These are phyloP conservation scores for Neoniphon sammara DNA, from an alignment of 2,797 vertebrate species.

Conservation along the genomic window DNA sequence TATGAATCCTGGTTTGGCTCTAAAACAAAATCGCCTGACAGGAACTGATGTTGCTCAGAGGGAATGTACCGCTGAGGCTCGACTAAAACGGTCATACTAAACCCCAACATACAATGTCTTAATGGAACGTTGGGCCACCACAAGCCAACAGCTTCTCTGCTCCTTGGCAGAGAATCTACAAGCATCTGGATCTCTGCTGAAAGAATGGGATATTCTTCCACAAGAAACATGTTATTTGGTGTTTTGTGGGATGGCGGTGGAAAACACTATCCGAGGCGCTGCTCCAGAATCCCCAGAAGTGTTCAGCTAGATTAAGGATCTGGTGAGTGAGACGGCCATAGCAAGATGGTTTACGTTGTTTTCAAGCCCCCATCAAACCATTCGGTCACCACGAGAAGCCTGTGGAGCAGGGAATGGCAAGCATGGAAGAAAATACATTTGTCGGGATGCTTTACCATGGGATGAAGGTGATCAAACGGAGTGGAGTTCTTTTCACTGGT, in stretches of 20 bases:
- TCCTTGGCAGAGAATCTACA: not conserved
- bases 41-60: slow-evolving; percentile 6
- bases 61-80: not conserved
- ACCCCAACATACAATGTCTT: not conserved
- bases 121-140: not conserved
- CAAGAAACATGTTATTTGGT: slow-evolving; percentile 6
- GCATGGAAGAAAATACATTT: not conserved
- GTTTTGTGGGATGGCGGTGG: not conserved
- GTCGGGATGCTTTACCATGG: not conserved
- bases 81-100: not conserved
- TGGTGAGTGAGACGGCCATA: not conserved
- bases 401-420: not conserved
- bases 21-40: not conserved
- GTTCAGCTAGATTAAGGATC: not conserved
- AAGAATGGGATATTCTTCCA: not conserved
- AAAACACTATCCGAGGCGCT: not conserved
- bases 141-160: not conserved
- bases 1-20: not conserved
- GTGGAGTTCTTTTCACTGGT: not conserved
- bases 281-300: not conserved
- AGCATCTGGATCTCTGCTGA: not conserved
- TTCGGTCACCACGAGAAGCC: not conserved
- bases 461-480: not conserved
- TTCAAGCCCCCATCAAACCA: not conserved
- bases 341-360: slow-evolving; percentile 1